Evolutionary conservation across 2,888 invertebrate species (phyloP), one percentile per base, ranked within the genome.

Genomic region (Pterobdella sp.): DNA sequence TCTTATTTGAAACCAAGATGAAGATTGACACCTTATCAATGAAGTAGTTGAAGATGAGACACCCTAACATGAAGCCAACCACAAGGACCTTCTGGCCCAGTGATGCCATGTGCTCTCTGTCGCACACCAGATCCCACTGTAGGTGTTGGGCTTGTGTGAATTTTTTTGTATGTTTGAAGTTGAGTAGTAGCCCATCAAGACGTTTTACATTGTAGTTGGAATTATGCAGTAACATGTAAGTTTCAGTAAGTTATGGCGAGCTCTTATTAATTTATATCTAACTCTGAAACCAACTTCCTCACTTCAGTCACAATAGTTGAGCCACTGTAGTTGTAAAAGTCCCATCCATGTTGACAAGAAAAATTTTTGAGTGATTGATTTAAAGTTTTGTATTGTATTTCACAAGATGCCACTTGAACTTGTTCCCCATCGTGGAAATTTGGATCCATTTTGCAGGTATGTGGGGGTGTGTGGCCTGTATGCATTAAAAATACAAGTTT

Each of bases 41-140:
- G 3, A 56, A n/a, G n/a, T n/a, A n/a, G 60, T 56, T 56, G 60
- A 56, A 56, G 60, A 56, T 3, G 60, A 56, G 4, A 26, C 10
- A 22, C 26, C 60, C 60, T 18, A 56, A 26, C 60, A 56, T 56
- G 60, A 56, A 18, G 60, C 60, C 60, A 22, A 56, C 4, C 4
- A 56, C n/a, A 22, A 56, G 60, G 14, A 56, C 3, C n/a, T 4
- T 14, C 60, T 56, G 60, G 26, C 60, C 26, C 60, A 56, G 3
- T 22, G 4, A 22, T 26, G 3, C 60, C 60, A 18, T 22, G n/a
- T 56, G n/a, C 3, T 56, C 60, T n/a, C n/a, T 4, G n/a, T 56
- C 60, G 26, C 60, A 56, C 14, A 56, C 60, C 60, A 56, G 26
- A 7, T 56, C 60, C 60, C 60, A 56, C 60, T 56, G 60, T 3